These are phyloP conservation scores for Tretioscincus oriximinensis DNA, from an alignment of 2,113 vertebrate genomes.

Conservation along the genomic window DNA sequence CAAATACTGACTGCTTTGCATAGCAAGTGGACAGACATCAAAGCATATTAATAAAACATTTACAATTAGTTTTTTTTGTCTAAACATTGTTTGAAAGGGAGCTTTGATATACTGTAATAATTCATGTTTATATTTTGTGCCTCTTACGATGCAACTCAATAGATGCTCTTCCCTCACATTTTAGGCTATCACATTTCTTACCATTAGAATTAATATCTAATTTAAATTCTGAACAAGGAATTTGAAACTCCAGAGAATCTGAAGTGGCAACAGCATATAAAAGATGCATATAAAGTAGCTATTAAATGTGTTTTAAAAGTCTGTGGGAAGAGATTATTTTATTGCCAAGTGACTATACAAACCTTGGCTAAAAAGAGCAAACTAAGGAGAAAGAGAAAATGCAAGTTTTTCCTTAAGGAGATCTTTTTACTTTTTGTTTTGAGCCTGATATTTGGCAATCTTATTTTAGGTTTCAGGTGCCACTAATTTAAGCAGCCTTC, in stretches of 20 bases:
- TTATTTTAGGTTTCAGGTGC: neutral
- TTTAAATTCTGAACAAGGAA: conserved; percentile 41
- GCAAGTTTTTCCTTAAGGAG: conserved; percentile 2
- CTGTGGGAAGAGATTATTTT: conserved; percentile 11
- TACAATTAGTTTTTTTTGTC: conserved; percentile 4
- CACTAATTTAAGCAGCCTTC: conserved; percentile 2
- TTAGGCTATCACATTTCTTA: conserved; percentile 1
- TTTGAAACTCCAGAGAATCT: conserved; percentile 33
- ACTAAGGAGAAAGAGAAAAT: conserved; percentile 9
- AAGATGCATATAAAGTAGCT: conserved; percentile 44
- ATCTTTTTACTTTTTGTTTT: neutral
- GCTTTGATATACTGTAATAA: conserved; percentile 9
- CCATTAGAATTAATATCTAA: conserved; percentile 32
- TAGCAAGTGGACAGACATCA: neutral
- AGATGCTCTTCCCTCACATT: conserved; percentile 19
- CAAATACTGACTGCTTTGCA: neutral
- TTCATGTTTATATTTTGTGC: conserved; percentile 6
- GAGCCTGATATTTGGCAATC: neutral
- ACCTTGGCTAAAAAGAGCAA: conserved; percentile 21
- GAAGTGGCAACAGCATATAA: conserved; percentile 24
- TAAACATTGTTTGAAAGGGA: conserved; percentile 4
- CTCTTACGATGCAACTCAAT: conserved; percentile 11
- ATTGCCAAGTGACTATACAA: conserved; percentile 14
- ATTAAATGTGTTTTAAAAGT: conserved; percentile 32
- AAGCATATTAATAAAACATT: conserved; percentile 17